Base-by-base conservation (phyloP, 2,888 invertebrate species). In the Conomelus anceps region DNA sequence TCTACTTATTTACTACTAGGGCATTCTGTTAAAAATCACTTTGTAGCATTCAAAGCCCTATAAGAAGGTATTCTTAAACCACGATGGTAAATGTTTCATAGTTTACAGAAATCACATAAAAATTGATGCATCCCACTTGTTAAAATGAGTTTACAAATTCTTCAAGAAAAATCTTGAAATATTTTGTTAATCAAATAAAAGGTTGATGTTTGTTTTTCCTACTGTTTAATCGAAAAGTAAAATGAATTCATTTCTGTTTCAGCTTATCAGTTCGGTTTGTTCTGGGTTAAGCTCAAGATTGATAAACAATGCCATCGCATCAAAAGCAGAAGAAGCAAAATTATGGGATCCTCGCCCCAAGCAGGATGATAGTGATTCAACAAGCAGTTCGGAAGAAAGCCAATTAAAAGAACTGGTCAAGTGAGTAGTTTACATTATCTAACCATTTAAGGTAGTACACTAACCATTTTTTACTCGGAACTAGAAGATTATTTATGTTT, bases 261-360 rank as follows among this genome's bases (percentile, higher is more conserved):
- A 88, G 88, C 84, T 85, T 7, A 84, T 88, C 11, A 85, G 29
- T 88, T 84, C 88, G 85, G 88, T 85, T 22, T 88, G 85, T 85
- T 85, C 85, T 85, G 85, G 88, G 3, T 26, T 88, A 11, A 85
- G 22, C 20, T 85, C 22, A 13, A n/a, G 29, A 88, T 24, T 85
- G 22, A n/a, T 17, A 29, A 85, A 24, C 29, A 29, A 22, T 85
- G n/a, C 84, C 91, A 23, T 85, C 23, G 13, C 24, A 23, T 86
- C 86, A 90, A 92, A 94, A 90, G 93, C 93, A 6, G 93, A 93
- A 29, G 94, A 95, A 92, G 94, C 95, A 1, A 94, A 94, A 92
- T 93, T 94, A 90, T 95, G 95, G 94, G 95, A 95, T 92, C 94
- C 95, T 0, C 94, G 94, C 11, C 93, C 94, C 0, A 95, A 94